Percentiles rank a stretch among this genome's conserved stretches.
phyloP scores from a whole-genome alignment of 2,888 invertebrate species.

The Ormyrus nitidulus region DNA sequence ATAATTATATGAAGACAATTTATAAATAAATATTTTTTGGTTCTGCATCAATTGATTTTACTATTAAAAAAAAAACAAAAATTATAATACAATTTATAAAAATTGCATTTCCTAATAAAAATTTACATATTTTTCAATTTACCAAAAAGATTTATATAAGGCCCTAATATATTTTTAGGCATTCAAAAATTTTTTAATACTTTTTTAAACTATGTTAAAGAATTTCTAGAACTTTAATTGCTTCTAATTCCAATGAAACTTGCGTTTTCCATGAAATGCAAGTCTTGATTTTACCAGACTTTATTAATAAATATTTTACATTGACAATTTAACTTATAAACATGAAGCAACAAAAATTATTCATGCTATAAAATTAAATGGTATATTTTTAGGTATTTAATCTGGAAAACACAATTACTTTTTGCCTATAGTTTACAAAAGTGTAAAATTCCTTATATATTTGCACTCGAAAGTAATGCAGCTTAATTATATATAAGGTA shows the following conservation, averaged over 20 bases:
- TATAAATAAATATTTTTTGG: conserved; percentile 45
- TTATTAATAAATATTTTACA: not conserved
- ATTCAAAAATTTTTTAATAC: conserved; percentile 1
- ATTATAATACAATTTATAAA: conserved; percentile 35
- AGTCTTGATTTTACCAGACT: not conserved
- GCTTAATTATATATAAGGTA: conserved; percentile 17
- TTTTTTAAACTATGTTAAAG: conserved; percentile 2
- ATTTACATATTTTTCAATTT: conserved; percentile 4
- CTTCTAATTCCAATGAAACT: not conserved
- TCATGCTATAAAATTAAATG: conserved; percentile 25
- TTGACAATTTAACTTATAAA: conserved; percentile 4
- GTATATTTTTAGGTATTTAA: conserved; percentile 19
- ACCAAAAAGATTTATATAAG: conserved; percentile 10
- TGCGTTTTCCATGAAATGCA: conserved; percentile 23
- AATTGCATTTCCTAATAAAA: conserved; percentile 12
- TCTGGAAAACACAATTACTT: conserved; percentile 34
- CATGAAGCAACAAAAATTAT: conserved; percentile 40
- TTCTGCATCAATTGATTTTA: conserved; percentile 20
- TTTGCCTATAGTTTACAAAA: conserved; percentile 39
- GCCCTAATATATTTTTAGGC: conserved; percentile 10
- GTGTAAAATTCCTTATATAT: conserved; percentile 33
- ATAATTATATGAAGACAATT: conserved; percentile 32
- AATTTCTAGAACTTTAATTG: not conserved
- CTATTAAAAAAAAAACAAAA: conserved; percentile 25
- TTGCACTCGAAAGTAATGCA: conserved; percentile 7